Conservation (phyloP, 2,888 invertebrate genomes). For the Agriopis aurantiaria region DNA sequence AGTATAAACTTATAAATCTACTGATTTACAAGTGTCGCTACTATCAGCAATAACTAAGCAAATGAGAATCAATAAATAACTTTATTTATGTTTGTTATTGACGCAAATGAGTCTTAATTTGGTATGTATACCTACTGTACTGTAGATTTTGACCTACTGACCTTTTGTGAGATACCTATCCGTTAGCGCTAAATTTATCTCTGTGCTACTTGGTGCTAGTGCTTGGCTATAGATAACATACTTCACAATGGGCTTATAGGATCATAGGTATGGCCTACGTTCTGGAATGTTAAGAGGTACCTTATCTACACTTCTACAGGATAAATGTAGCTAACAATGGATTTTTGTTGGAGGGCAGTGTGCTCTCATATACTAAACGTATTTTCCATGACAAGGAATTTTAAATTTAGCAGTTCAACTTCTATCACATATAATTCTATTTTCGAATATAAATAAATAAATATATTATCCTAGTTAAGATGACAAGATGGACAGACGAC, state of each 20-base stretch:
- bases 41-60: constrained; percentile 4
- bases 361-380: too few species aligned
- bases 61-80: not conserved
- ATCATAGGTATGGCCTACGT: constrained; percentile 12
- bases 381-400: too few species aligned
- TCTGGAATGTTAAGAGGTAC: constrained; percentile 7
- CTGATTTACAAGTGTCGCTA: not conserved
- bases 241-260: constrained; percentile 21
- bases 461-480: too few species aligned
- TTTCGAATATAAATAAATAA: too few species aligned
- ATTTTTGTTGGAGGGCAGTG: not conserved
- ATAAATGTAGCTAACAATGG: constrained; percentile 24
- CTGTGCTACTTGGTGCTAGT: constrained; percentile 35
- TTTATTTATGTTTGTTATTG: constrained; percentile 5
- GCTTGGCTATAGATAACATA: constrained; percentile 16
- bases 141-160: constrained; percentile 50
- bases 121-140: constrained; percentile 44
- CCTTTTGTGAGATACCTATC: constrained; percentile 47
- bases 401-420: too few species aligned
- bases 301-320: not conserved
- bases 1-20: too few species aligned
- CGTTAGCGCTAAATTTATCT: constrained; percentile 46
- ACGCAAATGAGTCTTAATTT: constrained; percentile 40
- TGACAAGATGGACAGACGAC: too few species aligned
- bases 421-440: too few species aligned